Percentiles rank a stretch among this genome's conserved stretches.
Conservation (phyloP, 2,113 vertebrate species). For the Saguinus midas region DNA sequence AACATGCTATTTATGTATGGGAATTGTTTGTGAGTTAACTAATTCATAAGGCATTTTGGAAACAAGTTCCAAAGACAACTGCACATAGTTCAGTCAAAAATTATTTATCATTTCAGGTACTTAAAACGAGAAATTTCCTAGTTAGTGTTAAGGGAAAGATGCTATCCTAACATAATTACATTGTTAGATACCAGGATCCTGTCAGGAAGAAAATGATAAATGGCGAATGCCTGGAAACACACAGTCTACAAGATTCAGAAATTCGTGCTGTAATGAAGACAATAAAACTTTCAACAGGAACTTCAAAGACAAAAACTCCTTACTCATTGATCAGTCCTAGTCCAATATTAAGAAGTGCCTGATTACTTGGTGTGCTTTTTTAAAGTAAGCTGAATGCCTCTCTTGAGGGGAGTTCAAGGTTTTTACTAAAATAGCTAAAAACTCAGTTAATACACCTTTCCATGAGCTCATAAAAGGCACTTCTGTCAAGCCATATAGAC, state of each 20-base stretch:
- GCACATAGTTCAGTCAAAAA: not conserved
- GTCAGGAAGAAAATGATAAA: not conserved
- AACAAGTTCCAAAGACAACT: not conserved
- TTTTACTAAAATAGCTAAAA: slow-evolving; percentile 39
- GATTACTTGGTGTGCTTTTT: slow-evolving; percentile 4
- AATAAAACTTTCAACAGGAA: slow-evolving; percentile 21
- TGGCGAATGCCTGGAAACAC: not conserved
- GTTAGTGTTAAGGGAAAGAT: not conserved
- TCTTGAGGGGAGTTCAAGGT: not conserved
- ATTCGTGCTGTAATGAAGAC: not conserved
- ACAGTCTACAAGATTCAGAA: not conserved
- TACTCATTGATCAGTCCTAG: not conserved
- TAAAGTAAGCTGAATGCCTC: not conserved
- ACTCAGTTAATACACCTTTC: slow-evolving; percentile 21
- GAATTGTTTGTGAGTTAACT: not conserved
- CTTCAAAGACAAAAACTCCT: not conserved
- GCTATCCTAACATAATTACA: not conserved
- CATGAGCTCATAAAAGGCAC: not conserved
- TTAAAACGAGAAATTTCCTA: not conserved
- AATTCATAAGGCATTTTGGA: not conserved
- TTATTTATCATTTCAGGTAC: slow-evolving; percentile 8
- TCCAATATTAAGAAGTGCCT: slow-evolving; percentile 7
- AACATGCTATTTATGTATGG: not conserved
- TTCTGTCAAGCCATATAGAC: not conserved
- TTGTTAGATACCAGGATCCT: not conserved